These are phyloP conservation scores for Chymomyza caudatula DNA, from an alignment of 2,888 invertebrate species.

Conservation along the genomic window DNA sequence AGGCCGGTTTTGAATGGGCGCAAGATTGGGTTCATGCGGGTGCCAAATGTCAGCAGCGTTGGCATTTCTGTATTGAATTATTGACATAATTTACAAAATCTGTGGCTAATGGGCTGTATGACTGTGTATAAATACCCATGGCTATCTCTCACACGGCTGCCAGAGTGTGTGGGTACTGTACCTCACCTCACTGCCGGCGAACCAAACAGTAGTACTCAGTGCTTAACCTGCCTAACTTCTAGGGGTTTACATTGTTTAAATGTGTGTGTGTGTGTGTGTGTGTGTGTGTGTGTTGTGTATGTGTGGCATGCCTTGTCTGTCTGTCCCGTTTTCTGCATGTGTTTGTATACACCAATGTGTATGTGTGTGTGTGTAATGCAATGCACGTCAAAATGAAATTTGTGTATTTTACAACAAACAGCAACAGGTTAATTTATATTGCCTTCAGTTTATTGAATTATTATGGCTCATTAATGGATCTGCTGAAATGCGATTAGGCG, in stretches of 20 bases:
- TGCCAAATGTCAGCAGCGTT: slow-evolving; percentile 56
- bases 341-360: neutral
- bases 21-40: slow-evolving; percentile 4
- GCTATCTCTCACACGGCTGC: slow-evolving; percentile 7
- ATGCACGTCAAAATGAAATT: slow-evolving; percentile 41
- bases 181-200: neutral
- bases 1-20: neutral
- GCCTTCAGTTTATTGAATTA: slow-evolving; percentile 62
- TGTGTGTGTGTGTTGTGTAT: neutral
- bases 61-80: slow-evolving; percentile 68
- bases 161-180: neutral
- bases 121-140: slow-evolving; percentile 43
- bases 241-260: neutral
- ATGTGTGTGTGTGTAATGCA: slow-evolving; percentile 26
- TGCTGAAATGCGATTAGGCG: slow-evolving; percentile 44
- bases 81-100: slow-evolving; percentile 71
- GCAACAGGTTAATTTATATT: slow-evolving; percentile 64
- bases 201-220: neutral
- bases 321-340: too few relatives aligned
- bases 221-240: neutral
- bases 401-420: slow-evolving; percentile 30
- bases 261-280: neutral
- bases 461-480: slow-evolving; percentile 58
- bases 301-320: too few relatives aligned
- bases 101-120: slow-evolving; percentile 66